Base-by-base conservation (phyloP, 2,888 invertebrate genomes). In the Entomobrya proxima region DNA sequence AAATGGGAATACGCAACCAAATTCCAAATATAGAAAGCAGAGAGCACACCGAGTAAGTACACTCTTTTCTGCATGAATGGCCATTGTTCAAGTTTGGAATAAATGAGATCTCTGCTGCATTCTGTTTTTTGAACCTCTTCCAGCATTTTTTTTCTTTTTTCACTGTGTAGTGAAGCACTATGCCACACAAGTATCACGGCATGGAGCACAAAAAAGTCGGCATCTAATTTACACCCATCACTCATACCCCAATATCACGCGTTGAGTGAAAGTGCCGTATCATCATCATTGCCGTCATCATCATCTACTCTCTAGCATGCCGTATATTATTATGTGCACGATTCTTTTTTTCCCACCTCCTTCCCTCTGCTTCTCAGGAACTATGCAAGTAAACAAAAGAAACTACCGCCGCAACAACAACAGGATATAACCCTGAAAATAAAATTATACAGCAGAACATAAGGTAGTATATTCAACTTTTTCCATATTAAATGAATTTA, bases 151-250 rank as follows among this genome's bases (percentile, higher is more conserved):
- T 35, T 61, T 35, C 18, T 35, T 27, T 24, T 24, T 24, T 24
- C 9, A 4, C 4, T 7, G 24, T 52, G 52, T 52, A 24, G 50
- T 50, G 55, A 27, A 27, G 58, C 11, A 55, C 55, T 55, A 13
- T 27, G n/a, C n/a, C n/a, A n/a, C 55, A 55, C 61, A 4, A 58
- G 15, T 11, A 27, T 32, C 2, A 35, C 18, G 35, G 35, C 61
- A 35, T 11, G 61, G 9, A 18, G n/a, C 35, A 18, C 32, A 44
- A 52, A 61, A 32, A 35, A 61, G 61, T n/a, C 58, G 27, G 18
- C 61, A n/a, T 61, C 61, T 61, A 61, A 61, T 61, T 61, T 61
- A 35, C 61, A 61, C 61, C 35, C 32, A 61, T 61, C 61, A 61
- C 32, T 61, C 61, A n/a, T n/a, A n/a, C n/a, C n/a, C n/a, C n/a